Conservation (phyloP, 1,140 invertebrate genomes). For the Drosophila triauraria region DNA sequence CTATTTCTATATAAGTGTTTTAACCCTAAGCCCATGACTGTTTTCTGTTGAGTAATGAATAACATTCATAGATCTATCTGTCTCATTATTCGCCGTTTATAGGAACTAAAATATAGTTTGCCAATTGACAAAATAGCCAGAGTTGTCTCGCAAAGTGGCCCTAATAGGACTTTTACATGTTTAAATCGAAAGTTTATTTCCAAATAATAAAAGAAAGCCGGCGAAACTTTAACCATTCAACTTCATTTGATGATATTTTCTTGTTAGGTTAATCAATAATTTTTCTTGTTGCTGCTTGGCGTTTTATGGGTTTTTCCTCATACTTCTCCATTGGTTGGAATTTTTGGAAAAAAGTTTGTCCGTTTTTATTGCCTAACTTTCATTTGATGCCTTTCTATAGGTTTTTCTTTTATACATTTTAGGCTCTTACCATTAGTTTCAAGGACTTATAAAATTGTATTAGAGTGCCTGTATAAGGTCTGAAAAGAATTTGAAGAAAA, state of each 20-base stretch:
- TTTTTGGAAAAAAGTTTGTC: constrained; percentile 26
- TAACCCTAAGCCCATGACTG: no score
- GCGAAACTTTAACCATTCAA: constrained; percentile 40
- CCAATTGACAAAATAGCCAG: constrained; percentile 1
- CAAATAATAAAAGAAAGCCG: constrained; percentile 6
- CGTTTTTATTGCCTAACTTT: constrained; percentile 15
- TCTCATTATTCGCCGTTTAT: constrained; percentile 16
- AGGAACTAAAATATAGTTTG: background rate
- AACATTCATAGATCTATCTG: background rate
- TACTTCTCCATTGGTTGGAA: background rate
- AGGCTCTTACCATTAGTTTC: background rate
- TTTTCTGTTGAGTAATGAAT: background rate
- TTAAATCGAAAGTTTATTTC: constrained; percentile 31
- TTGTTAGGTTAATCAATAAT: constrained; percentile 35
- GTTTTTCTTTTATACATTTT: background rate
- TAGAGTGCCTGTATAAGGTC: no score
- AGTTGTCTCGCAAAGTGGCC: constrained; percentile 12
- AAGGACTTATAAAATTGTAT: background rate
- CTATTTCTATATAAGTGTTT: no score
- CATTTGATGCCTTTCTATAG: background rate
- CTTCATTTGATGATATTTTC: constrained; percentile 36
- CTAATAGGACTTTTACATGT: constrained; percentile 31
- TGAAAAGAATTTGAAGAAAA: no score
- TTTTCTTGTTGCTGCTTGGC: background rate
- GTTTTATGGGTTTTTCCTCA: constrained; percentile 1